Conservation (phyloP, 2,797 vertebrate species). For the Crax fasciolata region DNA sequence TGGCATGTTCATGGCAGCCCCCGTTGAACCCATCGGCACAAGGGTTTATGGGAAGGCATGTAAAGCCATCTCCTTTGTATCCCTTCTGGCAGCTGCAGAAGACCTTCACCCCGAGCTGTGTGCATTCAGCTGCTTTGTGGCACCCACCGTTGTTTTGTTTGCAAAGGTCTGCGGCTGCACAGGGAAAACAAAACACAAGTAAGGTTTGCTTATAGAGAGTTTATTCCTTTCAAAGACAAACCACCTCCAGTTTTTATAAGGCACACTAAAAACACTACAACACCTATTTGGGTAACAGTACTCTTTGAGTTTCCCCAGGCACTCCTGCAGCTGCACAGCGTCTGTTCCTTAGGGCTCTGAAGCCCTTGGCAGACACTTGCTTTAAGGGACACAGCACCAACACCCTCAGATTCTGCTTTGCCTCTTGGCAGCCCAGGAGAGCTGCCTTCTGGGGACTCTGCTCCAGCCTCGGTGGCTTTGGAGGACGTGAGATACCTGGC, state of each 20-base stretch:
- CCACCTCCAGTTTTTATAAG: neutral
- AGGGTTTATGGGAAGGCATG: conserved; percentile 87
- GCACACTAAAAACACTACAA: neutral
- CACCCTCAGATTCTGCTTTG: neutral
- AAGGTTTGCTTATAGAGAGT: neutral
- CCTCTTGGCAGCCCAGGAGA: neutral
- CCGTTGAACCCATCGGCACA: conserved; percentile 88
- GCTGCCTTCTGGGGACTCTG: neutral
- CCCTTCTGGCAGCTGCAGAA: conserved; percentile 89
- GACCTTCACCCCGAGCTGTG: conserved; percentile 85
- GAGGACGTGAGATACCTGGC: neutral
- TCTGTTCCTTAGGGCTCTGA: neutral
- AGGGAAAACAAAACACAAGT: neutral
- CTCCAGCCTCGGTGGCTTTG: neutral
- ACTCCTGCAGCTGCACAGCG: neutral
- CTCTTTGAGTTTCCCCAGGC: neutral
- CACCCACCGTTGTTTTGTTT: conserved; percentile 91
- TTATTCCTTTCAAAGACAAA: neutral
- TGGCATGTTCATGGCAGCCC: conserved; percentile 92
- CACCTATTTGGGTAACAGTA: neutral
- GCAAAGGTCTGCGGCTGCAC: conserved; percentile 88
- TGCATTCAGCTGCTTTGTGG: conserved; percentile 86
- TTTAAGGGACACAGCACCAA: fast-evolving
- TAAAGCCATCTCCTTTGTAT: conserved; percentile 89
- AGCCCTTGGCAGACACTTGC: neutral